These are phyloP conservation scores for Leucoma salicis DNA, from an alignment of 2,888 invertebrate species.

Conservation along the genomic window DNA sequence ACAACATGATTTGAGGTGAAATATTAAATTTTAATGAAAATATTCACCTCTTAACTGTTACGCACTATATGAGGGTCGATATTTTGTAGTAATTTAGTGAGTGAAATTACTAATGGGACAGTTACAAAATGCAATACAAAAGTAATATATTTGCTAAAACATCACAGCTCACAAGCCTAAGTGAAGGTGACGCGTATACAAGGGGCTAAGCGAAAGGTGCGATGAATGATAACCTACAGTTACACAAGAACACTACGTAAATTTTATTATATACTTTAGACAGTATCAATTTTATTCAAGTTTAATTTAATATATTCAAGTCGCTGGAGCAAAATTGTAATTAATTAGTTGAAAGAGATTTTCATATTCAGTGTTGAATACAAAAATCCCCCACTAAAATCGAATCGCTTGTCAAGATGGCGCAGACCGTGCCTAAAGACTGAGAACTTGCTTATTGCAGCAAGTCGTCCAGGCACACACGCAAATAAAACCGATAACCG, in stretches of 20 bases:
- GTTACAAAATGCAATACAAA: slow-evolving; percentile 55
- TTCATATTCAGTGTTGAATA: slow-evolving; percentile 68
- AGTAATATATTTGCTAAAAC: slow-evolving; percentile 61
- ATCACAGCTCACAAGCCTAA: slow-evolving; percentile 76
- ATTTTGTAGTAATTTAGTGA: slow-evolving; percentile 56
- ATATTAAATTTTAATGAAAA: slow-evolving; percentile 34
- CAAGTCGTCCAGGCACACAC: slow-evolving; percentile 77
- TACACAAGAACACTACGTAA: slow-evolving; percentile 37
- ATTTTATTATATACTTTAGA: slow-evolving; percentile 15
- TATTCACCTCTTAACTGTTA: slow-evolving; percentile 44
- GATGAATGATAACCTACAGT: slow-evolving; percentile 62
- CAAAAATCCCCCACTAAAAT: slow-evolving; percentile 77
- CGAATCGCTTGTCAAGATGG: slow-evolving; percentile 58
- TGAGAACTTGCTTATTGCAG: slow-evolving; percentile 74
- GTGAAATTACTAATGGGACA: slow-evolving; percentile 62
- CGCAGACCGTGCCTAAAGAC: slow-evolving; percentile 66
- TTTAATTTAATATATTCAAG: slow-evolving; percentile 30
- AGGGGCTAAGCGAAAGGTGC: slow-evolving; percentile 59
- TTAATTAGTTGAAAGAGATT: slow-evolving; percentile 75
- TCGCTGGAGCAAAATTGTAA: slow-evolving; percentile 50
- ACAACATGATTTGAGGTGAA: slow-evolving; percentile 23
- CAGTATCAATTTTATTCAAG: slow-evolving; percentile 31
- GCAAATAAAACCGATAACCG: slow-evolving; percentile 42
- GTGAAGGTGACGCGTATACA: slow-evolving; percentile 57
- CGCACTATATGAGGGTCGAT: slow-evolving; percentile 49